Evolutionary conservation across 2,888 invertebrate genomes (phyloP).

Genomic region (Zonitis immaculata): DNA sequence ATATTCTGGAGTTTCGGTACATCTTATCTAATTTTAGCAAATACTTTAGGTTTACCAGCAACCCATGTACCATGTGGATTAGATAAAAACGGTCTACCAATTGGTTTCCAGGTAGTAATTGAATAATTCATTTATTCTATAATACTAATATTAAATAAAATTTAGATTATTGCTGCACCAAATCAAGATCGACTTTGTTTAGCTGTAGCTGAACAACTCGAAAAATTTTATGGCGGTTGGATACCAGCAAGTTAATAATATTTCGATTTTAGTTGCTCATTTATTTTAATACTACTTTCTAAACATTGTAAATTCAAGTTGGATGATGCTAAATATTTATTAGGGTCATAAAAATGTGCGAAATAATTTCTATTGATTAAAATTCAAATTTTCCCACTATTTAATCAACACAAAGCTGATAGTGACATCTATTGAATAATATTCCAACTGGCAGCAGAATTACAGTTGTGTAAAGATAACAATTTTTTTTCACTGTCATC

Average conservation of each 20-base stretch:
- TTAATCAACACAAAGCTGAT: too few relatives aligned
- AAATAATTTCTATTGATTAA: too few relatives aligned
- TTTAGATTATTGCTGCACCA: slow-evolving; percentile 66
- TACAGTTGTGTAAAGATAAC: too few relatives aligned
- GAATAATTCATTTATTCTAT: background rate
- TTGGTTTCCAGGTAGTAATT: slow-evolving; percentile 67
- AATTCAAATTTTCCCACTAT: too few relatives aligned
- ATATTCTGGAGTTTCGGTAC: slow-evolving; percentile 56
- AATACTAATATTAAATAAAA: too few relatives aligned
- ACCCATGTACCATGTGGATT: slow-evolving; percentile 70
- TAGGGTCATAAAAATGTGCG: too few relatives aligned
- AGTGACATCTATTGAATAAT: too few relatives aligned
- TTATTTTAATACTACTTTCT: background rate
- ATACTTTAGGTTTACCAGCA: slow-evolving; percentile 70
- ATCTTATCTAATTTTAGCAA: slow-evolving; percentile 63
- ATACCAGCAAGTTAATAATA: slow-evolving; percentile 49
- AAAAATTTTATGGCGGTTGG: slow-evolving; percentile 81
- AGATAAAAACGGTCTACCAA: slow-evolving; percentile 59
- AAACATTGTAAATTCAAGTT: too few relatives aligned
- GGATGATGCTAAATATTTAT: too few relatives aligned
- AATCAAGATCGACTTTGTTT: slow-evolving; percentile 75
- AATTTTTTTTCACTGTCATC: too few relatives aligned
- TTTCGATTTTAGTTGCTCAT: too few relatives aligned
- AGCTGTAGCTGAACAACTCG: slow-evolving; percentile 73
- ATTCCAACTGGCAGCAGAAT: too few relatives aligned